These are phyloP conservation scores for Porites australiensis DNA, from an alignment of 64 coral and sea anemone species.

Conservation along the genomic window DNA sequence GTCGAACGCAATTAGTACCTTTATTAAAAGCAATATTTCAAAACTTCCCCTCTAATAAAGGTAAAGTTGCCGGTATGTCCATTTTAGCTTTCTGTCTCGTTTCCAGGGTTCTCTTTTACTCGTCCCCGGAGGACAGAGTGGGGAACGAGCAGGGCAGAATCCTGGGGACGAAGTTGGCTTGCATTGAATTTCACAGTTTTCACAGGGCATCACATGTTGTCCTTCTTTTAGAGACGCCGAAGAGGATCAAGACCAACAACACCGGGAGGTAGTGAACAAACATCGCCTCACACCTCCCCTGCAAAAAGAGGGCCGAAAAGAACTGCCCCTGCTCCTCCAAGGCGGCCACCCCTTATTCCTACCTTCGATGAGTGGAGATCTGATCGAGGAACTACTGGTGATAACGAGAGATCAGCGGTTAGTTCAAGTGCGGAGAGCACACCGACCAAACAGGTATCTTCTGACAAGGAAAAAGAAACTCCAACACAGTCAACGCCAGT, in stretches of 20 bases:
- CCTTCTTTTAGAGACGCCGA: conserved; percentile 13
- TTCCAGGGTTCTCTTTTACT: too few species aligned
- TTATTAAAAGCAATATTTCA: too few species aligned
- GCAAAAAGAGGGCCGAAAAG: conserved; percentile 11
- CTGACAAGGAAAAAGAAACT: background rate
- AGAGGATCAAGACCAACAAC: background rate
- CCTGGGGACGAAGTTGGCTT: too few species aligned
- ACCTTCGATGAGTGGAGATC: conserved; percentile 56
- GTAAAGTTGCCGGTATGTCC: too few species aligned
- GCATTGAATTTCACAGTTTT: too few species aligned
- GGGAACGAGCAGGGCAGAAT: too few species aligned
- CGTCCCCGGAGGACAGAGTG: too few species aligned
- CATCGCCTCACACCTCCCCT: conserved; percentile 29
- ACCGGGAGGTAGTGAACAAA: background rate
- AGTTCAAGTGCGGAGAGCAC: background rate
- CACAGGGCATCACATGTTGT: background rate
- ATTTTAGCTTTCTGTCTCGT: too few species aligned
- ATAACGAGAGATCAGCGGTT: conserved; percentile 18
- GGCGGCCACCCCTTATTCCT: conserved; percentile 56
- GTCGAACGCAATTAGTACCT: too few species aligned
- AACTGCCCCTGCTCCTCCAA: conserved; percentile 35
- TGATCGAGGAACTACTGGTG: background rate
- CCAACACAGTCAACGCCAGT: background rate
- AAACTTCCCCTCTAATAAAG: too few species aligned
- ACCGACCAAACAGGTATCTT: background rate